phyloP scores from a whole-genome alignment of 1,140 invertebrate genomes.

The Neodiprion lecontei region DNA sequence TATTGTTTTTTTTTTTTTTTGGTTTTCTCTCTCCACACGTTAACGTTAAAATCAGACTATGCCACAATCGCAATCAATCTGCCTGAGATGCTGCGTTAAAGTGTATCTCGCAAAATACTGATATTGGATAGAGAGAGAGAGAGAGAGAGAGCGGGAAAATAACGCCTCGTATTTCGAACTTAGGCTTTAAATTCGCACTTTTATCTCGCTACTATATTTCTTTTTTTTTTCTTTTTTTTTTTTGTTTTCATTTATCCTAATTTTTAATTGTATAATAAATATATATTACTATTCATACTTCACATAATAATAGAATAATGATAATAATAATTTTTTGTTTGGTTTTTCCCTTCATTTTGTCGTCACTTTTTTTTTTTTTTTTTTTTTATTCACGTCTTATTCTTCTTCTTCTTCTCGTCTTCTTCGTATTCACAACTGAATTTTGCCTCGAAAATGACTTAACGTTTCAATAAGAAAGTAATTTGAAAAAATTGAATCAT shows the following conservation, averaged over 20 bases:
- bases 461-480: neutral
- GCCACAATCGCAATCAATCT: no score
- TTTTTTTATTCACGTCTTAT: neutral
- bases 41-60: no score
- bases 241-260: no score
- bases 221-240: conserved; percentile 40
- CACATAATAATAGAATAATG: conserved; percentile 44
- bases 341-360: conserved; percentile 28
- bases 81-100: neutral
- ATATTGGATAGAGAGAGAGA: neutral
- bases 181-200: conserved; percentile 44
- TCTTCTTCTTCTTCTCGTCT: no score
- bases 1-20: no score
- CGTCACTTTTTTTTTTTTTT: neutral
- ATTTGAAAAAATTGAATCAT: neutral
- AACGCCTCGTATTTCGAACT: conserved; percentile 42
- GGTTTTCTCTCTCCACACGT: no score
- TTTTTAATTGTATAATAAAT: conserved; percentile 56
- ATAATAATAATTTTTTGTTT: conserved; percentile 40
- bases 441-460: neutral
- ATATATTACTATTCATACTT: conserved; percentile 57
- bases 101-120: neutral
- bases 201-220: conserved; percentile 44
- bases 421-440: neutral
- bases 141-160: conserved; percentile 25